A percentile compares a stretch with the other conserved stretches of the same genome.
Evolutionary conservation across 1,140 invertebrate genomes (phyloP).

Genomic region (Camponotus vicinus): DNA sequence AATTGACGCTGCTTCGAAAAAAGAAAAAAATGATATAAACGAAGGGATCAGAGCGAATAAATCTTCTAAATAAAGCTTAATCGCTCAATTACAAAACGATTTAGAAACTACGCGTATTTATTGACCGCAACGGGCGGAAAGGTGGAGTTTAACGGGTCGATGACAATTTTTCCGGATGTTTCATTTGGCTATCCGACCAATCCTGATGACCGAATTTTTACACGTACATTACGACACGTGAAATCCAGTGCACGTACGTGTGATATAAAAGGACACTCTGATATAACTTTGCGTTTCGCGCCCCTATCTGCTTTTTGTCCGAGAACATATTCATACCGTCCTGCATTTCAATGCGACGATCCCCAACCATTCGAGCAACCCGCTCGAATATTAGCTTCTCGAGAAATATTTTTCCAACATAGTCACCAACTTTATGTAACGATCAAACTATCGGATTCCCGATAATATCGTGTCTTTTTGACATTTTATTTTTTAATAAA

Average conservation of each 20-base stretch:
- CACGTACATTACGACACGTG: neutral
- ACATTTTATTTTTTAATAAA: neutral
- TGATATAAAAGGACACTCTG: neutral
- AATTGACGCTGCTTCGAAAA: neutral
- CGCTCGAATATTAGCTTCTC: constrained; percentile 13
- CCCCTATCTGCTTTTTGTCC: neutral
- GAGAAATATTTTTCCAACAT: constrained; percentile 33
- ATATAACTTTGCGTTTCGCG: constrained; percentile 4
- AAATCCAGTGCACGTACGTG: neutral
- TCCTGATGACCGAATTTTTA: neutral
- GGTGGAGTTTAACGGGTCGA: constrained; percentile 24
- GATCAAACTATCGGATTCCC: neutral
- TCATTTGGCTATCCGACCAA: neutral
- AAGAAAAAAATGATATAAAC: neutral
- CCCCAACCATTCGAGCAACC: neutral
- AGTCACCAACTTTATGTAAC: neutral
- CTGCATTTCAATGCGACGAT: constrained; percentile 23
- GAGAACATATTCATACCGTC: constrained; percentile 1
- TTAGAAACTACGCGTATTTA: neutral
- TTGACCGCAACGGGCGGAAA: neutral
- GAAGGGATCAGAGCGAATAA: neutral
- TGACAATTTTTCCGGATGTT: constrained; percentile 35
- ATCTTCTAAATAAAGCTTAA: neutral
- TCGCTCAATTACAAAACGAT: constrained; percentile 2
- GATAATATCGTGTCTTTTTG: neutral